Evolutionary conservation across 1,140 invertebrate species (phyloP), one percentile per base, ranked within the genome.

Genomic region (Papilio xuthus): DNA sequence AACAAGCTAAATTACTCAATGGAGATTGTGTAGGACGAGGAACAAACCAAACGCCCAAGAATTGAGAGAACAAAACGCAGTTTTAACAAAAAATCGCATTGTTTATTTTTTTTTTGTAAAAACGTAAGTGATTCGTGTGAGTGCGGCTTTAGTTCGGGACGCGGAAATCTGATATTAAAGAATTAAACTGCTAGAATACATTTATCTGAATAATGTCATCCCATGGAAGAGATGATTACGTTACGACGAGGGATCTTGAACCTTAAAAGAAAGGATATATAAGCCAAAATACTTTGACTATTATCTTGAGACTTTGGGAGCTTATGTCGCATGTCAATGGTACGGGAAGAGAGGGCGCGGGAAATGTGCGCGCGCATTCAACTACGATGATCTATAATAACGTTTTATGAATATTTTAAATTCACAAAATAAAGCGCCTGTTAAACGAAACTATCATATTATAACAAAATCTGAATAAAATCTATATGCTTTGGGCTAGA

Each of bases 161-260:
- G 8, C 37, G 8, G 9, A 12, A 23, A 44, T 50, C 71, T 77
- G 75, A 86, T 88, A 87, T 86, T 84, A 88, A 84, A 85, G 84
- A 90, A 91, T 89, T 86, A 90, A 91, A 90, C 86, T 90, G 88
- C 90, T 88, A 90, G 87, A 90, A 86, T 83, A 83, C 83, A 86
- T 90, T 89, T 87, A 85, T 87, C 85, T 89, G 86, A 91, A 87
- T 89, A 88, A 89, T 84, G 79, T 80, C 78, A 56, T 81, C 83
- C 80, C 76, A 72, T 60, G 23, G 60, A 78, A 47, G 28, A 73
- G 10, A 42, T 23, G 71, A 2, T 73, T 44, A 23, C 10, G 20
- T 23, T 13, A 4, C n/a, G 13, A 13, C n/a, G 12, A 26, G 23
- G 8, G 4, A 73, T 28, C 28, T 73, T 47, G 23, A 44, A 47